Percentiles rank a stretch among this genome's conserved stretches.
These are phyloP conservation scores for Aporophyla nigra DNA, from an alignment of 2,888 invertebrate genomes.

Conservation along the genomic window DNA sequence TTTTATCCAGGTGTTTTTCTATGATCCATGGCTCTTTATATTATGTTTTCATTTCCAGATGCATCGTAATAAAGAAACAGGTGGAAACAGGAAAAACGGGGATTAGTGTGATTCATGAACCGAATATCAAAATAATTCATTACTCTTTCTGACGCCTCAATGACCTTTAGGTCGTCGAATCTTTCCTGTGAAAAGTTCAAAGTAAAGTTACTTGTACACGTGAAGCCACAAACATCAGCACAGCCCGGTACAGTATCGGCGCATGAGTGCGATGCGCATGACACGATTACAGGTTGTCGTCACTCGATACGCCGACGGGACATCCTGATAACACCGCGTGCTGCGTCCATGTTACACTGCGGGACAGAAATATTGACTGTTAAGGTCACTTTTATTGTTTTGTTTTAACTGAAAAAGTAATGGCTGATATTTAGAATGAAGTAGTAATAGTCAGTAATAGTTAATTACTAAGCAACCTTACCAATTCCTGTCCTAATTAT, in stretches of 20 bases:
- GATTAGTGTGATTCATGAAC: too few species aligned
- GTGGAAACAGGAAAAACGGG: too few species aligned
- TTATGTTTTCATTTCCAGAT: too few species aligned
- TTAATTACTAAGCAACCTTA: not conserved
- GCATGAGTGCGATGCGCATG: conserved; percentile 72
- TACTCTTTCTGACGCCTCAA: too few species aligned
- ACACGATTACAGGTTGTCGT: conserved; percentile 87
- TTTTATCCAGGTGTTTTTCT: too few species aligned
- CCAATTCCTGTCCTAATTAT: not conserved
- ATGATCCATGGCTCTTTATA: too few species aligned
- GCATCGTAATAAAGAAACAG: too few species aligned
- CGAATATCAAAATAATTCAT: too few species aligned
- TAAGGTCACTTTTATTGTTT: conserved; percentile 12
- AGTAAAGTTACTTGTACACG: conserved; percentile 25
- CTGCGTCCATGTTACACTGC: conserved; percentile 83
- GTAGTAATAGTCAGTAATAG: not conserved
- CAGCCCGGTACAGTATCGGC: conserved; percentile 40
- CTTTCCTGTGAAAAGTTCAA: not conserved
- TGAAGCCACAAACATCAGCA: conserved; percentile 29
- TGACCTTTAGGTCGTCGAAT: not conserved
- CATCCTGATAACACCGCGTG: conserved; percentile 89
- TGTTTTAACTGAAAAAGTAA: not conserved
- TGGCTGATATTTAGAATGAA: not conserved
- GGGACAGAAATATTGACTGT: conserved; percentile 61
- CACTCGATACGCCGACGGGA: conserved; percentile 86